Base-by-base conservation (phyloP, 2,797 vertebrate species). In the Buceros bicornis region DNA sequence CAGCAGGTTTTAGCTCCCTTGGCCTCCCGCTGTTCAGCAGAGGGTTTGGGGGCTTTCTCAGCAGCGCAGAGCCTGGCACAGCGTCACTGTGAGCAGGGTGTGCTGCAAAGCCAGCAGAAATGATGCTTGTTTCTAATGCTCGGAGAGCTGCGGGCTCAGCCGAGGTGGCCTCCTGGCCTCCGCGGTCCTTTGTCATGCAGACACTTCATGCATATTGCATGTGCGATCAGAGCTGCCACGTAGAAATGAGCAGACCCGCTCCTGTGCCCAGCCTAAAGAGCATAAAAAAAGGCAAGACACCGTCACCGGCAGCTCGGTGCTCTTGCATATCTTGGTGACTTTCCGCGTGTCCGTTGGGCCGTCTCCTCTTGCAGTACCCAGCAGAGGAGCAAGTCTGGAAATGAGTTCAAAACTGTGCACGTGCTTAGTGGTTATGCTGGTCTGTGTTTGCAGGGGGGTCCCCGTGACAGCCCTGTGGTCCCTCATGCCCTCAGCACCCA, bases 301-400 rank as follows among this genome's bases (percentile, higher is more conserved):
- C 7, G 26, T 8, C 1, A 0, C 20, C 1, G 0, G 31, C 74
- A 43, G 64, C 70, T 85, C 51, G 4, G 0, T 18, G 35, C 11
- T 8, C 31, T 65, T 48, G 40, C 6, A 4, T 16, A 2, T 13
- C 5, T 19, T 0, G 3, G 10, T 56, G 66, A 18, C n/a, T 37
- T 72, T 24, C 45, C 51, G 3, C 9, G 47, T n/a, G 40, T 16
- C 10, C 4, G 1, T 57, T 51, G 51, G 22, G 20, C 47, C 31
- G 20, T 45, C n/a, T 65, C 25, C 33, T 70, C 45, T 35, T 33
- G 42, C 47, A 76, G 48, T 42, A 65, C 10, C 18, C 16, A n/a
- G 62, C 43, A 43, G 37, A 11, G 24, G 2, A 37, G 22, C 50
- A 57, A 45, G 6, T 10, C 33, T 62, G 61, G 24, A 40, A 71